These are phyloP conservation scores for Theocolax elegans DNA, from an alignment of 1,140 invertebrate species.

Conservation along the genomic window DNA sequence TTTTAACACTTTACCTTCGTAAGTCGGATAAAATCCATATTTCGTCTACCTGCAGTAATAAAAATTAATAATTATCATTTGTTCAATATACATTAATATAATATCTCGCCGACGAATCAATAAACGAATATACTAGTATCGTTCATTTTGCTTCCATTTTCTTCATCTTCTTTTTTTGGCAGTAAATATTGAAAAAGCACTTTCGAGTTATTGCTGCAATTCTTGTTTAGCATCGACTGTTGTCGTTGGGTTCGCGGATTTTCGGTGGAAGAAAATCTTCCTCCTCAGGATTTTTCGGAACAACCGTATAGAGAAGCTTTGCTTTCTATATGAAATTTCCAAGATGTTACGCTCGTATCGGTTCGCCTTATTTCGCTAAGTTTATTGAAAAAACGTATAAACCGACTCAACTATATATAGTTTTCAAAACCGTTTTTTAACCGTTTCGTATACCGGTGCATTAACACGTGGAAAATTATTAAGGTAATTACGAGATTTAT, in stretches of 20 bases:
- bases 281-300: background rate
- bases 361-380: constrained; percentile 22
- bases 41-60: too few relatives aligned
- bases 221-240: constrained; percentile 25
- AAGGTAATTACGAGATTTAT: too few relatives aligned
- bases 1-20: too few relatives aligned
- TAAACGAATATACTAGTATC: background rate
- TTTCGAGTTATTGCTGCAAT: constrained; percentile 32
- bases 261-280: background rate
- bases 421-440: too few relatives aligned
- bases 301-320: background rate
- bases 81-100: too few relatives aligned
- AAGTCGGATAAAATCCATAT: too few relatives aligned
- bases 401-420: too few relatives aligned
- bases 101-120: constrained; percentile 29
- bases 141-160: background rate
- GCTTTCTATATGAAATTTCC: constrained; percentile 3
- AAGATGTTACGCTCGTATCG: constrained; percentile 14
- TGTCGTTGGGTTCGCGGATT: background rate
- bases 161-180: background rate
- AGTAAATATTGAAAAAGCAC: constrained; percentile 29
- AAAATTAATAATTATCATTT: too few relatives aligned
- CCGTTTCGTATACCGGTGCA: too few relatives aligned
- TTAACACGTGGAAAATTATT: too few relatives aligned
- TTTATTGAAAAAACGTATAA: constrained; percentile 20